Percentiles rank a stretch among this genome's conserved stretches.
phyloP scores from a whole-genome alignment of 2,797 vertebrate genomes.

The Steatocranus sp. region DNA sequence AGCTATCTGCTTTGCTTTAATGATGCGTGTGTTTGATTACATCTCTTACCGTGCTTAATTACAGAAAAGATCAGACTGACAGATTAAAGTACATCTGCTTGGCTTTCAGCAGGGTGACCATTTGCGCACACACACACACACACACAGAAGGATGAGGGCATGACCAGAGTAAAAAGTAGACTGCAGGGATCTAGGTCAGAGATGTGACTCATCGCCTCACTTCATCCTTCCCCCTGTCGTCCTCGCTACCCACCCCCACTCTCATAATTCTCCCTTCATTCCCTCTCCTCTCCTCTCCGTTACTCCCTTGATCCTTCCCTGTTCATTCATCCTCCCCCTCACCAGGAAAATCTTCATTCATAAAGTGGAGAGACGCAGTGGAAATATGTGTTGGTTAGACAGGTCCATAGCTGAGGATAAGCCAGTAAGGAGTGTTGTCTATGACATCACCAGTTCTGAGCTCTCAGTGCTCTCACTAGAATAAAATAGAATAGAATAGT shows the following conservation, averaged over 20 bases:
- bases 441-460: constrained; percentile 25
- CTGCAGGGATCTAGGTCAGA: constrained; percentile 65
- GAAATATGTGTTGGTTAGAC: neutral
- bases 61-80: neutral
- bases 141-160: neutral
- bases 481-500: neutral
- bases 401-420: neutral
- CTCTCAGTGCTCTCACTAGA: neutral
- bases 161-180: constrained; percentile 55
- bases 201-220: constrained; percentile 69
- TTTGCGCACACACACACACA: neutral
- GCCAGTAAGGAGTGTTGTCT: neutral
- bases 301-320: constrained; percentile 9
- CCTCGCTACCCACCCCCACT: constrained; percentile 4
- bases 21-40: neutral
- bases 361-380: constrained; percentile 22
- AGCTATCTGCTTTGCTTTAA: neutral
- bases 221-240: constrained; percentile 6
- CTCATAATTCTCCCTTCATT: constrained; percentile 17
- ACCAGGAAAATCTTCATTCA: constrained; percentile 57
- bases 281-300: constrained; percentile 1
- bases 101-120: constrained; percentile 7
- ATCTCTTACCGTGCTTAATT: neutral
- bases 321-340: constrained; percentile 46
- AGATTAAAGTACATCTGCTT: neutral